Evolutionary conservation across 2,113 vertebrate genomes (phyloP), one percentile per base, ranked within the genome.

Genomic region (Esox niger): DNA sequence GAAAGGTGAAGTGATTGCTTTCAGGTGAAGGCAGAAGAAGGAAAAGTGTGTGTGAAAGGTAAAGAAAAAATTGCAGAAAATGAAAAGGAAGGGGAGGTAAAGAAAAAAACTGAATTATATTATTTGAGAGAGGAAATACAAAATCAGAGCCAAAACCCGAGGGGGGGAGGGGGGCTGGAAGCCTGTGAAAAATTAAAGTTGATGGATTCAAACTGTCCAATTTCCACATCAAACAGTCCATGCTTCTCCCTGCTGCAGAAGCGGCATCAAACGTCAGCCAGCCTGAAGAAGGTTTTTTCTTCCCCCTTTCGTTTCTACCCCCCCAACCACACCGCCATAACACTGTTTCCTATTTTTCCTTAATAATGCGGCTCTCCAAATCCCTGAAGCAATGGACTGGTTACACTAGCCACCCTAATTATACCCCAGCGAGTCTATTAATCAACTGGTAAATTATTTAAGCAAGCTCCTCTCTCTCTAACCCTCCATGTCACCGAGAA

Each of bases 171-270:
- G 91, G 91, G 91, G 90, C 94, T 15, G 13, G 38, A 43, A 43
- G 38, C 38, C 13, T 43, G 38, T 3, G 93, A 94, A 95, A 93
- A 95, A 95, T 95, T 94, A 93, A 94, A 94, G 91, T 92, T 88
- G 91, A 95, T 92, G 92, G 92, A 94, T 93, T 94, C 94, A 95
- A 94, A 95, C 93, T 94, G 93, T 94, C 94, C 94, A 93, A 95
- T 95, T 95, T 95, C 92, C 93, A 95, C 94, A 94, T 95, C 93
- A 95, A 95, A 95, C 90, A 89, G 69, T 75, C 86, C 26, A 15
- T 15, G 38, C 38, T 43, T 43, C 38, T 43, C 38, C 38, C 15
- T 43, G 11, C 38, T 43, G 13, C 38, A 17, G 38, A 43, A 43
- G 5, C 13, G 1, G 13, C 38, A 15, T 43, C 38, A 43, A 43